Conservation (phyloP, 2,113 vertebrate species). For the Conger conger region DNA sequence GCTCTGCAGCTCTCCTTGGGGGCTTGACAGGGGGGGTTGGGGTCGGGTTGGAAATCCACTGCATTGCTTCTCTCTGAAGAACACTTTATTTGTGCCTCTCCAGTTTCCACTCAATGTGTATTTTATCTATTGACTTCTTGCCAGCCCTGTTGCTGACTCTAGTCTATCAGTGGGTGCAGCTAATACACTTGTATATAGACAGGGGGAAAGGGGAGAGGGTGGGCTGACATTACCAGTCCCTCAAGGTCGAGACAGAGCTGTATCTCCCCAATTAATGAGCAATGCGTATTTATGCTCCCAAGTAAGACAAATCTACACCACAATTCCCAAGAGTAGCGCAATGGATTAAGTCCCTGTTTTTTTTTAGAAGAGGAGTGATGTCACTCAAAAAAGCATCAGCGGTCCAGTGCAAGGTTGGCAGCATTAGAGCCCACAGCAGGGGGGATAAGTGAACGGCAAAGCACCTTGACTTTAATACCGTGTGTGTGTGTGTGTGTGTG, state of each 20-base stretch:
- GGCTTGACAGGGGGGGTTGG: background rate
- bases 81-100: background rate
- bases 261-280: background rate
- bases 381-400: background rate
- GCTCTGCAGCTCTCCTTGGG: background rate
- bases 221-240: background rate
- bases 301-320: background rate
- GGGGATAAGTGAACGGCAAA: too few relatives aligned
- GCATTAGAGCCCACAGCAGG: too few relatives aligned
- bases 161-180: background rate
- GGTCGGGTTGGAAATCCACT: background rate
- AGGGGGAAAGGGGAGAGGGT: background rate
- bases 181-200: background rate
- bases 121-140: constrained; percentile 10
- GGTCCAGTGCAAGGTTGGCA: background rate
- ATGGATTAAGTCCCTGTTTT: background rate
- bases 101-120: background rate
- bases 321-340: background rate
- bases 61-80: background rate
- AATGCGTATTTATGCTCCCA: background rate
- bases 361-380: background rate
- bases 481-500: too few relatives aligned
- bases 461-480: too few relatives aligned
- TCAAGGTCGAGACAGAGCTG: background rate
- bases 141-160: background rate